Evolutionary conservation across 2,797 vertebrate genomes (phyloP), one percentile per base, ranked within the genome.

Genomic region (Pseudochirops cupreus): DNA sequence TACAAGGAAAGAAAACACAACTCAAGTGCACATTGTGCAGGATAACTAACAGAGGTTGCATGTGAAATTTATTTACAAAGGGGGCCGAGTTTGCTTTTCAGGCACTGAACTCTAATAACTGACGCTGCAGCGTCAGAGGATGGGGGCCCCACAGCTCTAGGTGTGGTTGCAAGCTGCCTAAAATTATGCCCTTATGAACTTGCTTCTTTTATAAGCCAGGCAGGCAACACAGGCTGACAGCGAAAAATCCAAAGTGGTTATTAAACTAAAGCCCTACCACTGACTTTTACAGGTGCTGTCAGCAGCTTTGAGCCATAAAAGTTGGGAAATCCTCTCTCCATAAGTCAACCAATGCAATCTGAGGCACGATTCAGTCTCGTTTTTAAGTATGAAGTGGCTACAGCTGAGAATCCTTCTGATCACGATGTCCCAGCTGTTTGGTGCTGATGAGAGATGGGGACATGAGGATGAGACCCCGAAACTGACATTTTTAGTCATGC

Each of bases 161-260:
- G 46, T 74, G 58, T 90, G 7, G 52, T 24, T 94, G 33, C 46
- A 90, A 13, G 91, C 39, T 93, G 0, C 21, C 39, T 50, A 87
- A 87, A 89, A 58, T 46, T 56, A 59, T 46, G 90, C 58, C 18
- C 11, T 74, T 29, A 58, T 94, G 24, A 92, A 91, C 56, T 93
- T 93, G 54, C 93, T 93, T 95, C 62, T 91, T 57, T 14, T 39
- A 33, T 91, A 52, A 87, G 3, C 74, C n/a, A n/a, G n/a, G n/a
- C 39, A 46, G 74, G 74, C 39, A 87, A 26, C 16, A 2, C n/a
- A 6, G 18, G 94, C 18, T 50, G 92, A 96, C 93, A 93, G n/a
- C 92, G 94, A 58, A 94, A 92, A 96, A 93, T 74, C 21, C 89
- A 24, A 91, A 89, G 55, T 59, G 46, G 29, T 91, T 96, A 94